Conservation (phyloP, 1,140 invertebrate species). For the Drosophila equinoxialis region DNA sequence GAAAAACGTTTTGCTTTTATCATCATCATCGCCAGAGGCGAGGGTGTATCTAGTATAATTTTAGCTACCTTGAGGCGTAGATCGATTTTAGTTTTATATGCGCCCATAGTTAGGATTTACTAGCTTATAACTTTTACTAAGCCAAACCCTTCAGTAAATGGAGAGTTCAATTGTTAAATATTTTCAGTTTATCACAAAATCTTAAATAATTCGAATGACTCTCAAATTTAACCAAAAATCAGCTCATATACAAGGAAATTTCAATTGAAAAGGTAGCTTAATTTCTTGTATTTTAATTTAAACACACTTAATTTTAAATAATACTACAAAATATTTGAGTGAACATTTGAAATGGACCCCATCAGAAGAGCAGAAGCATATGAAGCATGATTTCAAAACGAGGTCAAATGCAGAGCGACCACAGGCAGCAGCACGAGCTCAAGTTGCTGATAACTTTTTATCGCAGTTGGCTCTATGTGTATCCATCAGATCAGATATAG, state of each 20-base stretch:
- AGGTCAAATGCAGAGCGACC: conserved; percentile 65
- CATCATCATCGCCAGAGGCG: conserved; percentile 53
- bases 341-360: not conserved
- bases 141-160: no score
- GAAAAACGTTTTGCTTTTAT: conserved; percentile 59
- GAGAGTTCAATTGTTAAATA: no score
- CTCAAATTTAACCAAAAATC: no score
- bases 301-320: not conserved
- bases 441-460: conserved; percentile 62
- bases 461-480: conserved; percentile 35
- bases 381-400: conserved; percentile 59
- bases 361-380: conserved; percentile 8
- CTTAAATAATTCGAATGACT: no score
- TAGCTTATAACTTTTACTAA: no score
- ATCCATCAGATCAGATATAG: conserved; percentile 47
- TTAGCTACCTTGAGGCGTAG: no score
- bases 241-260: no score
- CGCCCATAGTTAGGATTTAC: no score
- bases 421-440: conserved; percentile 39
- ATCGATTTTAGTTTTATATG: no score
- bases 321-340: not conserved
- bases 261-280: not conserved
- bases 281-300: not conserved
- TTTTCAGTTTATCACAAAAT: no score
- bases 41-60: conserved; percentile 48